Percentiles rank a stretch among this genome's conserved stretches.
These are phyloP conservation scores for Malurus alboscapulatus DNA, from an alignment of 2,113 vertebrate species.

Conservation along the genomic window DNA sequence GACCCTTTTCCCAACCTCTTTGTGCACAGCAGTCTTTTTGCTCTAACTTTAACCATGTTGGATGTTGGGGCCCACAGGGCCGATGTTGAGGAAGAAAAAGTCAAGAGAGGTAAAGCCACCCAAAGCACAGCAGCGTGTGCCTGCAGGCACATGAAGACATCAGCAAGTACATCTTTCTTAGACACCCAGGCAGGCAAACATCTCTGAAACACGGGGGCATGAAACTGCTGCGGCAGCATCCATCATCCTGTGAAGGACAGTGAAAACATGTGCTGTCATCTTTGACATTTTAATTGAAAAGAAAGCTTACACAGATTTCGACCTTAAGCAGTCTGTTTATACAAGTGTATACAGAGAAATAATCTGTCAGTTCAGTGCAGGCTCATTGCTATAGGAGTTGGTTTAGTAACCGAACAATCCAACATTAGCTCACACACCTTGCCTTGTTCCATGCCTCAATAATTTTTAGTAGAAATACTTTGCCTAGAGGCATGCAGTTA, in stretches of 20 bases:
- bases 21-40: not conserved
- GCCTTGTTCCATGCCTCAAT: constrained; percentile 80
- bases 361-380: constrained; percentile 77
- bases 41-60: not conserved
- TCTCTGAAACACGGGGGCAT: constrained; percentile 20
- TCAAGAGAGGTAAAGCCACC: not conserved
- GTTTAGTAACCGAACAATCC: constrained; percentile 79
- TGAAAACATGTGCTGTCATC: constrained; percentile 78
- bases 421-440: constrained; percentile 81
- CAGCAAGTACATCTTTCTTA: constrained; percentile 34
- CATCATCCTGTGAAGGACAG: constrained; percentile 69
- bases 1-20: not conserved
- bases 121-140: not conserved
- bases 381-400: constrained; percentile 72
- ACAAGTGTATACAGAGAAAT: constrained; percentile 80
- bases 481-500: constrained; percentile 79
- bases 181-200: constrained; percentile 54
- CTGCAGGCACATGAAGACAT: not conserved
- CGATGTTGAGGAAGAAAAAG: not conserved
- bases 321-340: constrained; percentile 80
- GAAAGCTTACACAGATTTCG: constrained; percentile 78
- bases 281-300: constrained; percentile 85
- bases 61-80: not conserved
- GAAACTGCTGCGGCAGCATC: constrained; percentile 67
- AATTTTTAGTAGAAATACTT: constrained; percentile 84